Evolutionary conservation across 2,797 vertebrate species (phyloP), one percentile per base, ranked within the genome.

Genomic region (Pteronotus mesoamericanus): DNA sequence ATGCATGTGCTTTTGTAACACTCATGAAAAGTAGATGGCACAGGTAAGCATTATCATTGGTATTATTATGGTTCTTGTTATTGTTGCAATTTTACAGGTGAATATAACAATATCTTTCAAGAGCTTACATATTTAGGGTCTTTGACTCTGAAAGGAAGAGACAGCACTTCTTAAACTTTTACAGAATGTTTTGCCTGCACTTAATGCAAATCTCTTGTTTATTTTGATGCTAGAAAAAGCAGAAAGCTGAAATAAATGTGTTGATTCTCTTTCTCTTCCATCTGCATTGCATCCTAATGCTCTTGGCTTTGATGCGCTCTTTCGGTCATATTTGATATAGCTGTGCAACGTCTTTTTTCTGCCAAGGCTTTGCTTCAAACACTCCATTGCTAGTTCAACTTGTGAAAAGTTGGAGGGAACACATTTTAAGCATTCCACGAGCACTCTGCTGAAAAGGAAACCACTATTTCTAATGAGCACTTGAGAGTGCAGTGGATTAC

Each of bases 391-490:
- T 97, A 98, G 97, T 97, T 96, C 71, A 68, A 93, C 97, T 97
- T 98, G 98, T 98, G 98, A 98, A 97, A 98, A 98, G 97, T 98
- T 96, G 89, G 97, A 98, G 42, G 96, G 93, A 98, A 97, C 94
- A 91, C 3, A 1, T 97, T 98, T 98, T 98, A 98, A 98, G 97
- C 97, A 98, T 98, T 98, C 98, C 95, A 97, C 21, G 53, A 91
- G 97, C 98, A 98, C 98, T 97, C 98, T 97, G 97, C 98, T 42
- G 11, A 97, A 97, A 98, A 98, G 97, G 98, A 98, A 98, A 94
- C 97, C 95, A 97, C 97, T 96, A 95, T 97, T 98, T 98, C 98
- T 98, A 98, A 98, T 98, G 98, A 98, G 97, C 95, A 61, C 96
- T 97, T 98, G 97, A 97, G 94, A 98, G 96, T 5, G 14, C 24